These are phyloP conservation scores for Drosophila dives DNA, from an alignment of 2,888 invertebrate species.

Conservation along the genomic window DNA sequence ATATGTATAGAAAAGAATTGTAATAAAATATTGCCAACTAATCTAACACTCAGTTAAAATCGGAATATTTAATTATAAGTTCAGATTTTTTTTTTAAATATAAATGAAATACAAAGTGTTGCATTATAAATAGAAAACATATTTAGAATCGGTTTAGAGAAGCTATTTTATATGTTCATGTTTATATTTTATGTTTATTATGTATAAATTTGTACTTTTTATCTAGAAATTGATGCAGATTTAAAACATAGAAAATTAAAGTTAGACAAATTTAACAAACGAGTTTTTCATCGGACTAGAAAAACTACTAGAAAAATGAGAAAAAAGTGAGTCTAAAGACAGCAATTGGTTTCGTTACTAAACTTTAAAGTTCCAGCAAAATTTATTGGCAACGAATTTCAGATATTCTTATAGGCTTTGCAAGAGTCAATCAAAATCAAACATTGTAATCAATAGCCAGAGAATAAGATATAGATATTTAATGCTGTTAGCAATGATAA, in stretches of 20 bases:
- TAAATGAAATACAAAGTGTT: background rate
- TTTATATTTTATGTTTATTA: no score
- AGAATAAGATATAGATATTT: background rate
- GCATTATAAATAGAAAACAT: background rate
- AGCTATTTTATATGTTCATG: no score
- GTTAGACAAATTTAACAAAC: background rate
- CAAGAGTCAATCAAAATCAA: background rate
- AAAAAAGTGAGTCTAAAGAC: background rate
- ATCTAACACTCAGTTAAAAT: background rate
- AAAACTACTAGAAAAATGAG: background rate
- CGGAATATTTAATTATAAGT: background rate
- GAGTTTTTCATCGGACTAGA: background rate
- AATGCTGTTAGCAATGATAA: background rate
- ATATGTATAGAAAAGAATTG: background rate
- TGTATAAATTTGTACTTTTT: background rate
- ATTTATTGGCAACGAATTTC: background rate
- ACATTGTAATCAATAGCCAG: background rate
- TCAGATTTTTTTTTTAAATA: background rate
- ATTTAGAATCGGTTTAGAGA: background rate
- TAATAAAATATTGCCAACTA: background rate
- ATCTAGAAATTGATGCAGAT: background rate
- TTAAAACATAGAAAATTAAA: background rate
- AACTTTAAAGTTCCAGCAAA: background rate
- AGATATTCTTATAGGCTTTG: background rate
- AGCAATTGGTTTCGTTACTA: background rate